Percentiles rank a stretch among this genome's conserved stretches.
Conservation (phyloP, 92 coral and sea anemone genomes). For the Epizoanthus illoricatus region DNA sequence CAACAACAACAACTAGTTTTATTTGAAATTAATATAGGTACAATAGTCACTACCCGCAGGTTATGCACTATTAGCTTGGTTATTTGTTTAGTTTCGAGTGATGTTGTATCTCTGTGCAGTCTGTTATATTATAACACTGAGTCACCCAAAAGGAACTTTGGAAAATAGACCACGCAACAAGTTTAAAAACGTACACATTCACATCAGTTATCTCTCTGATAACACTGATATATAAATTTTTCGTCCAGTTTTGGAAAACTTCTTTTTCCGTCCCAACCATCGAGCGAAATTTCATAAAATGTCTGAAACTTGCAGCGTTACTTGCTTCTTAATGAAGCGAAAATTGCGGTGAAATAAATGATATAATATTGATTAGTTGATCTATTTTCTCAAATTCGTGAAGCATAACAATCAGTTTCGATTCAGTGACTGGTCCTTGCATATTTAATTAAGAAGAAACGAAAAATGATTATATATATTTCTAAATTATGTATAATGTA, state of each 20-base stretch:
- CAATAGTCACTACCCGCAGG: not conserved
- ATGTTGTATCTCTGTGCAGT: not conserved
- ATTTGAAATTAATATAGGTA: not conserved
- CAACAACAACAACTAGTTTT: not conserved
- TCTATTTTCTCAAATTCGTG: conserved; percentile 14
- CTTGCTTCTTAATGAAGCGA: conserved; percentile 14
- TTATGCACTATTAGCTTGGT: not conserved
- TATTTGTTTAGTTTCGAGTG: not conserved
- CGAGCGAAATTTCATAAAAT: not conserved
- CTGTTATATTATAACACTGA: not conserved
- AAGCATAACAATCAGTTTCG: conserved; percentile 20
- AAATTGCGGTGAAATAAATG: not conserved
- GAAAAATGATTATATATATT: no score
- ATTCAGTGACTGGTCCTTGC: not conserved
- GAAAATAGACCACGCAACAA: not conserved
- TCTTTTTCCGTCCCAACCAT: not conserved
- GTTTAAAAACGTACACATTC: no score
- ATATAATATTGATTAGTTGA: not conserved
- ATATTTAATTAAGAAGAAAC: not conserved
- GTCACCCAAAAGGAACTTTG: not conserved
- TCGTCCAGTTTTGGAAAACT: not conserved
- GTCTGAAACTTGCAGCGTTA: not conserved
- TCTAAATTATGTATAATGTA: no score
- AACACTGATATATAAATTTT: not conserved
- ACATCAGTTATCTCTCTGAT: not conserved